These are phyloP conservation scores for Willisornis vidua DNA, from an alignment of 2,113 vertebrate genomes.

Conservation along the genomic window DNA sequence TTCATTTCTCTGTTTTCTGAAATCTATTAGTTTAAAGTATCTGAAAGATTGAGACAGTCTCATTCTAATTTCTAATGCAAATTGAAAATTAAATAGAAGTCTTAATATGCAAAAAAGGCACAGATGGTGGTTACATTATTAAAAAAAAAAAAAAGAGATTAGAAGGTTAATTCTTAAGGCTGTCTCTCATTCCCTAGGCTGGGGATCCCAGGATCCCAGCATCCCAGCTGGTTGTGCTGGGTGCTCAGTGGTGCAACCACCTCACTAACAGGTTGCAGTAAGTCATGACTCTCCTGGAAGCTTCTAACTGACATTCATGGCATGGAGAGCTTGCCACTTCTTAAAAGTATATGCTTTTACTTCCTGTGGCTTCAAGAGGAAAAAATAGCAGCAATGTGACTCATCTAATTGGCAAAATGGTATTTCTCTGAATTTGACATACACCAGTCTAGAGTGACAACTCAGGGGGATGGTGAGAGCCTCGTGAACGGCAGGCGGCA, in stretches of 20 bases:
- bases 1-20: not conserved
- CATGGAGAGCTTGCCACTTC: not conserved
- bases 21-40: not conserved
- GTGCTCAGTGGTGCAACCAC: accelerated
- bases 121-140: not conserved
- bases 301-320: accelerated
- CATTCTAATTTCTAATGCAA: not conserved
- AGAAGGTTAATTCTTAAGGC: not conserved
- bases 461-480: not conserved
- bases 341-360: not conserved
- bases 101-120: not conserved
- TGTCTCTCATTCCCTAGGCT: not conserved
- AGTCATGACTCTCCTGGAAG: not conserved
- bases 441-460: accelerated
- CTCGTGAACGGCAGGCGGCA: accelerated
- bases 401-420: not conserved
- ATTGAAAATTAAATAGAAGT: not conserved
- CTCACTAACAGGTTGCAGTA: no score
- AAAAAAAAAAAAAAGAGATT: not conserved
- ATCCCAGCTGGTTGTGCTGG: not conserved
- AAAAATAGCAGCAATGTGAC: not conserved
- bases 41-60: not conserved
- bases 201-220: not conserved
- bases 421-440: not conserved
- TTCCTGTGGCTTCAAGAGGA: not conserved